Evolutionary conservation across 2,797 vertebrate genomes (phyloP).

Genomic region (Rhyacichthys aspro): DNA sequence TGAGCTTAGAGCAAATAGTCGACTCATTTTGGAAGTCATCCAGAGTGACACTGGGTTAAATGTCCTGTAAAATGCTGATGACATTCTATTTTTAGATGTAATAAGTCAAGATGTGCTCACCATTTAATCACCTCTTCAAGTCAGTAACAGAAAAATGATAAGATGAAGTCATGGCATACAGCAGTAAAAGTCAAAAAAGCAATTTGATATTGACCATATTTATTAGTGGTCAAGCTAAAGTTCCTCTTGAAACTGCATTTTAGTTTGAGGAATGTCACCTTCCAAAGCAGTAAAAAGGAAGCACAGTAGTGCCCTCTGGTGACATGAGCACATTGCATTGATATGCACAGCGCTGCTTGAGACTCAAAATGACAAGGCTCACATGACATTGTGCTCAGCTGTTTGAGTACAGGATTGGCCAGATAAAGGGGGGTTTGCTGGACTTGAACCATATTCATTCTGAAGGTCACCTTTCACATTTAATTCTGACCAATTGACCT

Average conservation of each 20-base stretch:
- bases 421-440: slow-evolving; percentile 12
- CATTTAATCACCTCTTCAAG: slow-evolving; percentile 38
- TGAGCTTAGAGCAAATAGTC: slow-evolving; percentile 36
- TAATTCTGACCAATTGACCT: slow-evolving; percentile 71
- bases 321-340: slow-evolving; percentile 73
- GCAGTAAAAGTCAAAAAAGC: slow-evolving; percentile 21
- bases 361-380: slow-evolving; percentile 40
- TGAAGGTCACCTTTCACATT: slow-evolving; percentile 72
- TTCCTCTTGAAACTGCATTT: slow-evolving; percentile 33
- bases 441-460: slow-evolving; percentile 33
- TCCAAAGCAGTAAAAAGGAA: slow-evolving; percentile 66
- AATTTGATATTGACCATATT: slow-evolving; percentile 35
- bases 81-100: slow-evolving; percentile 26
- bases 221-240: slow-evolving; percentile 30
- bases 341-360: slow-evolving; percentile 63
- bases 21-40: slow-evolving; percentile 27
- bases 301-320: slow-evolving; percentile 82
- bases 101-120: slow-evolving; percentile 28
- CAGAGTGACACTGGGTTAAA: slow-evolving; percentile 43
- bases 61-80: slow-evolving; percentile 33
- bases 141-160: slow-evolving; percentile 19
- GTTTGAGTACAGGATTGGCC: slow-evolving; percentile 13
- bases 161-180: slow-evolving; percentile 34
- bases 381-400: slow-evolving; percentile 19
- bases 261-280: slow-evolving; percentile 44